A percentile compares a stretch with the other conserved stretches of the same genome.
Evolutionary conservation across 2,797 vertebrate species (phyloP).

Genomic region (Danio jaintianensis): DNA sequence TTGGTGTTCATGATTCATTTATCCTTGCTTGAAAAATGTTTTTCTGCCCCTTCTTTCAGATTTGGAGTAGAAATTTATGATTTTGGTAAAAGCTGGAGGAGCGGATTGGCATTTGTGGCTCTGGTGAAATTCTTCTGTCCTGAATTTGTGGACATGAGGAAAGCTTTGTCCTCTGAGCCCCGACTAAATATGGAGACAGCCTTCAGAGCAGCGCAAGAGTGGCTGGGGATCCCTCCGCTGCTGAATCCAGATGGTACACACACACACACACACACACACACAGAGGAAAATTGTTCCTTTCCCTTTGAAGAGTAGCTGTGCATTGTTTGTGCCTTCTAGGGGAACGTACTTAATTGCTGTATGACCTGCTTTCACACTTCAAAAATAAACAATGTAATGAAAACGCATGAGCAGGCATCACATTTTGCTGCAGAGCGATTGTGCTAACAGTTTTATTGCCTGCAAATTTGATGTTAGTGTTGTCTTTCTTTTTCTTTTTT

Average conservation of each 20-base stretch:
- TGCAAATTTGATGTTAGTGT: neutral
- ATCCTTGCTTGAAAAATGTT: no score
- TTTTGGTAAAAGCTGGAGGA: constrained; percentile 90
- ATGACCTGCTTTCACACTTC: neutral
- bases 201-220: constrained; percentile 80
- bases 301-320: constrained; percentile 9
- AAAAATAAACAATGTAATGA: constrained; percentile 5
- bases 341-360: neutral
- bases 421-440: neutral
- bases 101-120: constrained; percentile 88
- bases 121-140: constrained; percentile 88
- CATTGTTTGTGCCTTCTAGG: constrained; percentile 14
- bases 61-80: constrained; percentile 89
- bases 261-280: neutral
- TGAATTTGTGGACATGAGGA: constrained; percentile 85
- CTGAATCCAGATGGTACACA: constrained; percentile 88
- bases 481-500: neutral
- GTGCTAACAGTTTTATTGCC: neutral
- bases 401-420: neutral
- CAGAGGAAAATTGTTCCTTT: no score
- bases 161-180: constrained; percentile 79
- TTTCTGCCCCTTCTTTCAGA: constrained; percentile 66
- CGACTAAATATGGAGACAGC: constrained; percentile 85
- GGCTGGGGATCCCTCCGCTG: constrained; percentile 83
- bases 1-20: neutral